These are phyloP conservation scores for Lasioglossum leucozonium DNA, from an alignment of 2,888 invertebrate genomes.

Conservation along the genomic window DNA sequence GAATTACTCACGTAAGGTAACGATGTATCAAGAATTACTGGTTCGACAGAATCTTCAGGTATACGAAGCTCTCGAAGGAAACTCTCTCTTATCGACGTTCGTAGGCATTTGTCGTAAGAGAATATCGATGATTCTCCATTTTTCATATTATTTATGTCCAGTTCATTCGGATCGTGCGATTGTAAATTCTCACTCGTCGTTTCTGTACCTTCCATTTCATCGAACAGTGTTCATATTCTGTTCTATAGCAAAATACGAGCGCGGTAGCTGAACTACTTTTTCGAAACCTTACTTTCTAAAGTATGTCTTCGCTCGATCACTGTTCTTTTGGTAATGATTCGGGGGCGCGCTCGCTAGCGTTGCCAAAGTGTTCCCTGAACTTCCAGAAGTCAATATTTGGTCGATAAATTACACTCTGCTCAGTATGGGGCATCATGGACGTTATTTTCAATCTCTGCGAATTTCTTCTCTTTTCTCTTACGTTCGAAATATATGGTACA, in stretches of 20 bases:
- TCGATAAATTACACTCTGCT: constrained; percentile 50
- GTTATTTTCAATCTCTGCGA: neutral
- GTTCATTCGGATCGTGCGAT: neutral
- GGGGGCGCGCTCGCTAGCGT: constrained; percentile 41
- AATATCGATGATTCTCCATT: constrained; percentile 11
- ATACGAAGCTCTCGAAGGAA: constrained; percentile 83
- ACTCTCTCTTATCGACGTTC: constrained; percentile 87
- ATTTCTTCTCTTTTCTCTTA: neutral
- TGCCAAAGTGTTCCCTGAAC: constrained; percentile 31
- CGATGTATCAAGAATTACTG: constrained; percentile 87
- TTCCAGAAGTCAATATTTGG: constrained; percentile 52
- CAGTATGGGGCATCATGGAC: neutral
- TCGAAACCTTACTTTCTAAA: constrained; percentile 24
- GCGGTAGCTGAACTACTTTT: constrained; percentile 32
- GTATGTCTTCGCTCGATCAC: constrained; percentile 21
- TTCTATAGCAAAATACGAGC: neutral
- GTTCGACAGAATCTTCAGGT: constrained; percentile 78
- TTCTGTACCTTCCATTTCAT: constrained; percentile 24
- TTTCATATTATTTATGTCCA: neutral
- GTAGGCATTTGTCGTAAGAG: constrained; percentile 31
- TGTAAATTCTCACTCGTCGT: neutral
- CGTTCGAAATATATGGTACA: neutral
- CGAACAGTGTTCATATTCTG: neutral
- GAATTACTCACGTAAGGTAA: constrained; percentile 86
- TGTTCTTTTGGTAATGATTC: constrained; percentile 40